A percentile compares a stretch with the other conserved stretches of the same genome.
These are phyloP conservation scores for Diplolepis rosae DNA, from an alignment of 2,888 invertebrate genomes.

Conservation along the genomic window DNA sequence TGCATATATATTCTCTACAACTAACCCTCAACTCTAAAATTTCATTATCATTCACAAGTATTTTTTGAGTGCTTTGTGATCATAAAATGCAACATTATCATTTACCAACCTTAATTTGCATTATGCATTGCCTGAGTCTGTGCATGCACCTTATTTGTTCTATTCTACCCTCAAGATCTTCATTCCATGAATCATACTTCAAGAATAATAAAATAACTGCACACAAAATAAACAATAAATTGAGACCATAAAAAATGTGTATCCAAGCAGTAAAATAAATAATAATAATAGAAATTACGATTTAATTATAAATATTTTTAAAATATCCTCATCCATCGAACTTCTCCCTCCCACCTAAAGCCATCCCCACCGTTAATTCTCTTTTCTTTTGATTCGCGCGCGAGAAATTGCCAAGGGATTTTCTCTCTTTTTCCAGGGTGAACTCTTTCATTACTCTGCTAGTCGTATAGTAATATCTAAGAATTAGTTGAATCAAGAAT, in stretches of 20 bases:
- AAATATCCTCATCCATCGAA: not conserved
- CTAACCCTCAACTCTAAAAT: not conserved
- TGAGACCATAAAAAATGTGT: not conserved
- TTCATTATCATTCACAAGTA: not conserved
- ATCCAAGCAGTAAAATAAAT: not conserved
- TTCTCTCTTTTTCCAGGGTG: slow-evolving; percentile 1
- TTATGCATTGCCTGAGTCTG: slow-evolving; percentile 15
- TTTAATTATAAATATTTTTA: not conserved
- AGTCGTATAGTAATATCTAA: not conserved
- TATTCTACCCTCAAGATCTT: not conserved
- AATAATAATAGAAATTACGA: not conserved
- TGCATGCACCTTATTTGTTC: not conserved
- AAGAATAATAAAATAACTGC: not conserved
- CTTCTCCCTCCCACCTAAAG: not conserved
- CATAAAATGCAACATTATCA: slow-evolving; percentile 20
- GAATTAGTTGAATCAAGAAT: not conserved
- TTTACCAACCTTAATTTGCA: slow-evolving; percentile 24
- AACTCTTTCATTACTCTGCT: not conserved
- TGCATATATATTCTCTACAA: too few relatives aligned
- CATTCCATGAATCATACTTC: not conserved
- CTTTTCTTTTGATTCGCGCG: not conserved
- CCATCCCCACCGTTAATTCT: not conserved
- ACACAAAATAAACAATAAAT: not conserved
- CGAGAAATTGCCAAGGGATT: not conserved
- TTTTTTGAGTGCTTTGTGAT: not conserved